These are phyloP conservation scores for Aepyceros melampus DNA, from an alignment of 2,113 vertebrate species.

Conservation along the genomic window DNA sequence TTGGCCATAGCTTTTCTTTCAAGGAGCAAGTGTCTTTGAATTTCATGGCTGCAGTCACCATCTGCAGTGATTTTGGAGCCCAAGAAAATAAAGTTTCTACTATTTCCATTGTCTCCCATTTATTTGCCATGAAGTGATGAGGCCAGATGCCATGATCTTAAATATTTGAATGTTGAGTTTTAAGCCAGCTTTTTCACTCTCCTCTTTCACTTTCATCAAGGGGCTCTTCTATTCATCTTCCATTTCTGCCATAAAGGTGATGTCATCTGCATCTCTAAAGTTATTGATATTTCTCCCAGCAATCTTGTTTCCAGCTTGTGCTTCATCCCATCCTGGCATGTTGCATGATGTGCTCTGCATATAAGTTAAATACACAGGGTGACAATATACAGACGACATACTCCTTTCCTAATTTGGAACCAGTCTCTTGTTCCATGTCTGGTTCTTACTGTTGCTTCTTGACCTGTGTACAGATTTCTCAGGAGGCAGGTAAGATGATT, in stretches of 20 bases:
- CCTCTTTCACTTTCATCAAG: not conserved
- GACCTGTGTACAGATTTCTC: not conserved
- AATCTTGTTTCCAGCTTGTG: not conserved
- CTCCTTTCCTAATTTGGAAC: not conserved
- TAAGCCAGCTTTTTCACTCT: not conserved
- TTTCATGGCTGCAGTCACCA: not conserved
- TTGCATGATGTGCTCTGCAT: not conserved
- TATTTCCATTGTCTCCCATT: not conserved
- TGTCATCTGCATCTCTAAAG: not conserved
- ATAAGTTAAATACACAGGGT: not conserved
- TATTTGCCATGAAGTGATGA: not conserved
- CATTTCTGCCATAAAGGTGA: not conserved
- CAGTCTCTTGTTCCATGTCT: not conserved
- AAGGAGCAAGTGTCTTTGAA: not conserved
- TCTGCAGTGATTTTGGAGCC: not conserved
- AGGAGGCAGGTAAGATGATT: not conserved
- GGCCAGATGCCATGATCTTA: not conserved
- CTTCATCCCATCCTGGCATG: not conserved
- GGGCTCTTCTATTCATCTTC: not conserved
- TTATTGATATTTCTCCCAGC: not conserved
- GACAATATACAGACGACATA: not conserved
- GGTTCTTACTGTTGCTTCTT: not conserved
- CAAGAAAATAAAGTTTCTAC: not conserved
- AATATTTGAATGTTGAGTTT: not conserved
- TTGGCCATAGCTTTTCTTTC: not conserved